phyloP scores from a whole-genome alignment of 2,888 invertebrate genomes.

The Amphiduros pacificus region DNA sequence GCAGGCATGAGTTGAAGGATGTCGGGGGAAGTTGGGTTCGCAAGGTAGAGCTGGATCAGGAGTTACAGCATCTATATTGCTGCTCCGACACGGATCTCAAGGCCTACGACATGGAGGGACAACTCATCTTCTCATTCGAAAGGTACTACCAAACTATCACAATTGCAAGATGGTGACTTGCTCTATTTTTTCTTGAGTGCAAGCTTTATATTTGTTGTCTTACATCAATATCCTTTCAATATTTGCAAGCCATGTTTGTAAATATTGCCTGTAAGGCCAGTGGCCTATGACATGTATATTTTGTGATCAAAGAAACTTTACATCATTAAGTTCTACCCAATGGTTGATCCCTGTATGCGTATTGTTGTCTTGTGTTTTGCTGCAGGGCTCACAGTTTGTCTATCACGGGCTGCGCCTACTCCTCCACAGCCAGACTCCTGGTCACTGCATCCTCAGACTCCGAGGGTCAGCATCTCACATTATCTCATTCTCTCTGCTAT shows the following conservation, averaged over 20 bases:
- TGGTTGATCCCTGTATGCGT: too few relatives aligned
- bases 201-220: too few relatives aligned
- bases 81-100: slow-evolving; percentile 56
- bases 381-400: slow-evolving; percentile 54
- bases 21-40: slow-evolving; percentile 58
- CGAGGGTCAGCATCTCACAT: slow-evolving; percentile 48
- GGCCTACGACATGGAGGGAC: slow-evolving; percentile 54
- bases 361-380: neutral
- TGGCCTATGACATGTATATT: too few relatives aligned
- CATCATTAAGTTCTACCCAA: too few relatives aligned
- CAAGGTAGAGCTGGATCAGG: slow-evolving; percentile 50
- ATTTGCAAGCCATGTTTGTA: too few relatives aligned
- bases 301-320: too few relatives aligned
- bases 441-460: slow-evolving; percentile 54
- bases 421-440: slow-evolving; percentile 43
- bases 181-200: too few relatives aligned
- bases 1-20: slow-evolving; percentile 44
- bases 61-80: slow-evolving; percentile 54
- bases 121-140: slow-evolving; percentile 47
- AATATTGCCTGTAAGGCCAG: too few relatives aligned
- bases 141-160: too few relatives aligned
- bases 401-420: slow-evolving; percentile 56
- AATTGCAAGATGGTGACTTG: too few relatives aligned
- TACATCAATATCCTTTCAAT: too few relatives aligned
- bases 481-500: too few relatives aligned